phyloP scores from a whole-genome alignment of 2,113 vertebrate species.

The Onychorhynchus coronatus region DNA sequence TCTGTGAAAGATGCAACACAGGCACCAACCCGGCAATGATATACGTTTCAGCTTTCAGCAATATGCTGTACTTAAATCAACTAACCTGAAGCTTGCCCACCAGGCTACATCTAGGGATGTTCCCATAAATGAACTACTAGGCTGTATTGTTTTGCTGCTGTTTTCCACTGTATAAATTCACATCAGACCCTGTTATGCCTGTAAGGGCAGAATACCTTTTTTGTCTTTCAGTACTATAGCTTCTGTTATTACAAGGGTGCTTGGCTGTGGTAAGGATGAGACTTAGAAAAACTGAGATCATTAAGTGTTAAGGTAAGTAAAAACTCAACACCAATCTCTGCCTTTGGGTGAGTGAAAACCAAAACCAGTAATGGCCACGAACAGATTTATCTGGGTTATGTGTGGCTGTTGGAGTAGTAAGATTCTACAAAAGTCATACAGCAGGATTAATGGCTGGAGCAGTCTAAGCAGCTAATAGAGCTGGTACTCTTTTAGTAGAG shows the following conservation, averaged over 20 bases:
- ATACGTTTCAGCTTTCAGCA: neutral
- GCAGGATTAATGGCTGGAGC: neutral
- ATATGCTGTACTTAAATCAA: neutral
- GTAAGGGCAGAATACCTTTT: neutral
- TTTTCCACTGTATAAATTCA: neutral
- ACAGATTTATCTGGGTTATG: neutral
- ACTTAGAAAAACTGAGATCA: conserved; percentile 4
- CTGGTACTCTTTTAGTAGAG: neutral
- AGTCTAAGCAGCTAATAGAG: neutral
- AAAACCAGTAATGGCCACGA: neutral
- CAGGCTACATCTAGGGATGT: neutral
- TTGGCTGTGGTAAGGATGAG: neutral
- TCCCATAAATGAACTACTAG: neutral
- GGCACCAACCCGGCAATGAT: neutral
- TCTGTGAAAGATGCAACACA: neutral
- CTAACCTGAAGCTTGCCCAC: neutral
- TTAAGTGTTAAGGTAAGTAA: conserved; percentile 1
- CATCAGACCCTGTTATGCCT: neutral
- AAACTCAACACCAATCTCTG: neutral
- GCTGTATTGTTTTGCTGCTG: neutral
- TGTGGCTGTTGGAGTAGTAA: neutral
- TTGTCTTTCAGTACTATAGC: neutral
- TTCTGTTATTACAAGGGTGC: neutral
- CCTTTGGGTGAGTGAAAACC: neutral
- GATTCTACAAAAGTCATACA: neutral